Evolutionary conservation across 2,113 vertebrate genomes (phyloP), one percentile per base, ranked within the genome.

Genomic region (Tor tambroides): DNA sequence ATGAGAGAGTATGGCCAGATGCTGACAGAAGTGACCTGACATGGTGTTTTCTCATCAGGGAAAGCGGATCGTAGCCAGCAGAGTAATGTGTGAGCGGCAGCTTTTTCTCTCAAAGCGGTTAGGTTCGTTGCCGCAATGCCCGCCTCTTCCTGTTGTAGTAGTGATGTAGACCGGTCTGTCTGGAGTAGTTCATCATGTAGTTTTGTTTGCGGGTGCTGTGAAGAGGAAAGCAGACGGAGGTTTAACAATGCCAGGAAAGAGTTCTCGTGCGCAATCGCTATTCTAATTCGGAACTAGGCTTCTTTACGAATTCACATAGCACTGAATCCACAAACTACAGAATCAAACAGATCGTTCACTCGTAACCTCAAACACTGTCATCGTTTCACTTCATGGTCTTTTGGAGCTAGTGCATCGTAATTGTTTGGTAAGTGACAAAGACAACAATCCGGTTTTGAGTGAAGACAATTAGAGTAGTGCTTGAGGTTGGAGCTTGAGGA

Each of bases 171-270:
- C 96, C 96, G 92, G 96, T 97, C 96, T 99, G 98, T 92, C 97
- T 96, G 96, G 98, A 97, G 97, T 97, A 99, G 97, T 98, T 99
- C 98, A 99, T 98, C 97, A 99, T 99, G 95, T 98, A 99, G 97
- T 98, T 99, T 96, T 99, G 97, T 95, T 99, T 99, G 88, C 98
- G 97, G 92, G 98, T 98, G 96, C 98, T 99, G 95, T 80, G 85
- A 77, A 63, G 32, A 83, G 23, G 81, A 80, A 32, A 81, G 81
- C 71, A 67, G 59, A 15, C 23, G 69, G 82, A 77, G 85, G 28
- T 38, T 94, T 96, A 92, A 93, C 85, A 87, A 80, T 69, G 2
- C 12, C 7, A 75, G 28, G 54, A 80, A 89, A 67, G 56, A 32
- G 12, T n/a, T 71, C 59, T 28, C 76, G n/a, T 89, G 59, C 76